Percentiles rank a stretch among this genome's conserved stretches.
Conservation (phyloP, 2,888 invertebrate species). For the Ormyrus labotus region DNA sequence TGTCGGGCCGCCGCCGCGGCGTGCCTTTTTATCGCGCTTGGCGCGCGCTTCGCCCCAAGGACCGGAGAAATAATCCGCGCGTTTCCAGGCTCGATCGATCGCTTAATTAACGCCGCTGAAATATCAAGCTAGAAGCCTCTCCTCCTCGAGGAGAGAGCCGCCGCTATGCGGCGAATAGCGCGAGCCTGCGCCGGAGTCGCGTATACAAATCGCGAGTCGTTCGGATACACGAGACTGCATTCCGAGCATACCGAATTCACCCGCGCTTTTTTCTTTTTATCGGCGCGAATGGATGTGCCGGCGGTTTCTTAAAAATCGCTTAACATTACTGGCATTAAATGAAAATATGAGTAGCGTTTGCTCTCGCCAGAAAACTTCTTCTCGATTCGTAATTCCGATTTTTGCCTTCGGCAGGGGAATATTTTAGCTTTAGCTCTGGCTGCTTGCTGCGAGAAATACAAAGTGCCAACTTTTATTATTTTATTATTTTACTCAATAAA, state of each 20-base stretch:
- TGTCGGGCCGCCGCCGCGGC: too few relatives aligned
- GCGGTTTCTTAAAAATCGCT: too few relatives aligned
- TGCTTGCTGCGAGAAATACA: too few relatives aligned
- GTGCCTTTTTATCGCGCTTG: too few relatives aligned
- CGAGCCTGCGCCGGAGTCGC: background rate
- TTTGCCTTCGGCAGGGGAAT: too few relatives aligned
- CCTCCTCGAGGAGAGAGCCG: background rate
- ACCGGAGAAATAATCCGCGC: conserved; percentile 11
- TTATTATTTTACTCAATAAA: too few relatives aligned
- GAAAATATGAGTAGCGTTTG: too few relatives aligned
- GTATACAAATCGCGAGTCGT: conserved; percentile 14
- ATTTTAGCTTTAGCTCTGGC: too few relatives aligned
- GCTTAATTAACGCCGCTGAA: conserved; percentile 26
- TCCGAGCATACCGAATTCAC: conserved; percentile 24
- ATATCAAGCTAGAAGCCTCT: too few relatives aligned
- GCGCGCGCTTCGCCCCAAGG: too few relatives aligned
- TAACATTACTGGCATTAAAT: too few relatives aligned
- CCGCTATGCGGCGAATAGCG: background rate
- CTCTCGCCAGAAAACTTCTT: too few relatives aligned
- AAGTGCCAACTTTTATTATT: background rate
- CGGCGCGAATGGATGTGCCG: background rate
- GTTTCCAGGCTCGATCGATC: conserved; percentile 7
- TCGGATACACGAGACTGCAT: conserved; percentile 21
- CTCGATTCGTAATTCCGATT: background rate
- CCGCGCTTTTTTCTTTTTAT: background rate